Base-by-base conservation (phyloP, 2,113 vertebrate genomes). In the Mixornis gularis region DNA sequence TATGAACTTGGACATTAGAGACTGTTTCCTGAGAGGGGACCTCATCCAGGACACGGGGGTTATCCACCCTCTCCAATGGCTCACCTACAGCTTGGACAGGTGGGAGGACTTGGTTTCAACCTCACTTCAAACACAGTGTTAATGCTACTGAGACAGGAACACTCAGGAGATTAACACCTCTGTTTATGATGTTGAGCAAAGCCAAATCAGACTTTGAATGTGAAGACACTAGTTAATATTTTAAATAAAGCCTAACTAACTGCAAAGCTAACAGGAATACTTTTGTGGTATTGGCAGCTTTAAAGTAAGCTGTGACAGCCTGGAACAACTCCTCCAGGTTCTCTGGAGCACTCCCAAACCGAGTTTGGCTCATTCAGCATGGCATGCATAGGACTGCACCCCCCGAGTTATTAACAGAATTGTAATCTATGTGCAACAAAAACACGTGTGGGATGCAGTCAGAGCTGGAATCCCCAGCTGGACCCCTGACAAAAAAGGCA, bases 151-250 rank as follows among this genome's bases (percentile, higher is more conserved):
- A 72, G 59, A 52, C 49, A 83, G 59, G 71, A 62, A 85, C 10
- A 19, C 83, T 81, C 44, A 26, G 44, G 72, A 78, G 72, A 71
- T 71, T 18, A 76, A 74, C 0, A 0, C 25, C 78, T 63, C 26
- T 69, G 34, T 78, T 96, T 69, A 59, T 64, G 71, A n/a, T 62
- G 30, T 46, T 74, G 66, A 87, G 76, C 77, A 92, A 95, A 91
- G 90, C 82, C 87, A 91, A 91, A 79, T 65, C 81, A 91, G 95
- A 89, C 87, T 94, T 79, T 30, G 60, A 87, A 59, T 53, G 56
- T 80, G 85, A 92, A 93, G 93, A 90, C 76, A 65, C 32, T 74
- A 69, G 89, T 89, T 93, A 95, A 81, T 92, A 87, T 69, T 95
- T 91, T 79, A 91, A 94, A 85, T 80, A 90, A 87, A 87, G 32